A percentile compares a stretch with the other conserved stretches of the same genome.
These are phyloP conservation scores for Gopherus evgoodei DNA, from an alignment of 2,113 vertebrate genomes.

Conservation along the genomic window DNA sequence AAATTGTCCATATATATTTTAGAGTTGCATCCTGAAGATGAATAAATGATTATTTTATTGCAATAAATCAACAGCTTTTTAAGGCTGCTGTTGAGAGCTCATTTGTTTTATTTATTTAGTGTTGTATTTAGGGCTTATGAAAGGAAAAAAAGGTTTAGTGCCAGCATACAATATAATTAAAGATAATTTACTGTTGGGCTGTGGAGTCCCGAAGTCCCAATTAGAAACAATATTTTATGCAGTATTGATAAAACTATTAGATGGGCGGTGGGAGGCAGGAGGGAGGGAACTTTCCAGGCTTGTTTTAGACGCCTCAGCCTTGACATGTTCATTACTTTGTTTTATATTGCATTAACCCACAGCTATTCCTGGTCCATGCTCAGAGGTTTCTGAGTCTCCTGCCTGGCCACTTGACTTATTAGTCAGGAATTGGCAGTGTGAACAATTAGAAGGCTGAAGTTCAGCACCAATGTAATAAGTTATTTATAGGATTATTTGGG, in stretches of 20 bases:
- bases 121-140: conserved; percentile 14
- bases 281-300: conserved; percentile 26
- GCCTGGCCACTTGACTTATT: neutral
- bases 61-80: conserved; percentile 2
- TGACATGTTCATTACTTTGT: neutral
- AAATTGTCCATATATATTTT: neutral
- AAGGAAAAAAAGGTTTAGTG: conserved; percentile 47
- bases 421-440: neutral
- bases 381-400: neutral
- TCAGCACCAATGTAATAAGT: neutral
- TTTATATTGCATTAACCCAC: neutral
- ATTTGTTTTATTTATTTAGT: conserved; percentile 51
- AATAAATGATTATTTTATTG: neutral
- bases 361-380: neutral
- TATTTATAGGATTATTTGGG: neutral
- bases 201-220: conserved; percentile 45
- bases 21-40: neutral
- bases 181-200: conserved; percentile 61
- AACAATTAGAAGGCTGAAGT: neutral
- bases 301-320: neutral
- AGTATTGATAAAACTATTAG: conserved; percentile 57
- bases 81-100: conserved; percentile 18
- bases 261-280: neutral
- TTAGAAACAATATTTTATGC: conserved; percentile 65
- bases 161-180: conserved; percentile 67